Conservation (phyloP, 2,113 vertebrate species). For the Merops nubicus region DNA sequence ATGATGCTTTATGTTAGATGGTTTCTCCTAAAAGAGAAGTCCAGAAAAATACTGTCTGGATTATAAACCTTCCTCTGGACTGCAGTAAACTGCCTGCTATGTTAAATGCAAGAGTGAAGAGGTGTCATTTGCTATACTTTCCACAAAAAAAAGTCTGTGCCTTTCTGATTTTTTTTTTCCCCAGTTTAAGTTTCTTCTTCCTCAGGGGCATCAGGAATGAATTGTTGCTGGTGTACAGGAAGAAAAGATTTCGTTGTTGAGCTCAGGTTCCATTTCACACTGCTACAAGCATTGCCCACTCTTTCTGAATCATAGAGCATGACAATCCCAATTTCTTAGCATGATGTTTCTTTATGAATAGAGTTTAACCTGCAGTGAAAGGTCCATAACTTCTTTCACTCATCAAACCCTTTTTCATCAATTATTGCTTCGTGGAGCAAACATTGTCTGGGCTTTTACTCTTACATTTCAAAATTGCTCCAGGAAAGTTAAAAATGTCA, state of each 20-base stretch:
- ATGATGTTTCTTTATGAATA: background rate
- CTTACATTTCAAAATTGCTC: conserved; percentile 16
- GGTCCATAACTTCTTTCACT: conserved; percentile 20
- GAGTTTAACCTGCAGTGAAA: conserved; percentile 10
- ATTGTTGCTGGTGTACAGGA: background rate
- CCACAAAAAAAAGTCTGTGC: background rate
- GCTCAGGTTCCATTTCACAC: conserved; percentile 15
- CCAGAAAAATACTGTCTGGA: background rate
- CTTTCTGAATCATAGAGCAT: conserved; percentile 38
- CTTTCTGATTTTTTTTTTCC: background rate
- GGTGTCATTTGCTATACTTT: background rate
- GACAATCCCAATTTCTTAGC: background rate
- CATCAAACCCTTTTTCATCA: conserved; percentile 25
- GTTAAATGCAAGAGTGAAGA: background rate
- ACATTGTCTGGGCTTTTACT: background rate
- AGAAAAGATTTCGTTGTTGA: background rate
- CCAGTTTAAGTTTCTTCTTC: background rate
- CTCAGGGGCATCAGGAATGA: background rate
- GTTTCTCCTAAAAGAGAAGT: background rate
- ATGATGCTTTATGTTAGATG: background rate
- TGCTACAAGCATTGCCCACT: background rate
- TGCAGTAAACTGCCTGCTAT: background rate
- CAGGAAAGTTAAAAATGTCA: conserved; percentile 54
- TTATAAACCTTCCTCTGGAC: background rate
- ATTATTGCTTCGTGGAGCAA: background rate